Evolutionary conservation across 2,888 invertebrate genomes (phyloP).

Genomic region (Cancer borealis): DNA sequence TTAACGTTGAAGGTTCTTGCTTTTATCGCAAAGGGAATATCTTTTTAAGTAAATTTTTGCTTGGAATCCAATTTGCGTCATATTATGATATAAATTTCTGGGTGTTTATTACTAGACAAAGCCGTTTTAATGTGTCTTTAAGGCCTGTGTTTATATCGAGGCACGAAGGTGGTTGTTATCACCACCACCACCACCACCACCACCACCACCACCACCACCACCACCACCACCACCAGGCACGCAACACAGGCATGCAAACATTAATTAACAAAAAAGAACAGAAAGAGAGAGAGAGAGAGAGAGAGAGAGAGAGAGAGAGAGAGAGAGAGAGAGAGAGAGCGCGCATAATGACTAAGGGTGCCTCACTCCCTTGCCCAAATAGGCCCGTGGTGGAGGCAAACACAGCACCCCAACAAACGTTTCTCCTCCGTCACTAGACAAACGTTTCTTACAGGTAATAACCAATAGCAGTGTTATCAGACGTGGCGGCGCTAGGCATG

Average conservation of each 20-base stretch:
- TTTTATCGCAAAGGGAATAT: no score
- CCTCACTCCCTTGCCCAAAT: neutral
- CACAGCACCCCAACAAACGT: neutral
- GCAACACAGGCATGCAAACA: neutral
- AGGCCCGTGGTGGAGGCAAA: neutral
- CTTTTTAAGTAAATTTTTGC: no score
- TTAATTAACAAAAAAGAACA: neutral
- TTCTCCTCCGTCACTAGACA: neutral
- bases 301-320: constrained; percentile 52
- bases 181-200: no score
- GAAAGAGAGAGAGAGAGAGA: constrained; percentile 53
- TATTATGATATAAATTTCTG: no score
- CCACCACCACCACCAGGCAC: no score
- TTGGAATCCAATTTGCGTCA: no score
- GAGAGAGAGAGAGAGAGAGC: constrained; percentile 44
- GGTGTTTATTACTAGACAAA: no score
- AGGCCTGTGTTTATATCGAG: neutral
- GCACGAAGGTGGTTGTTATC: no score
- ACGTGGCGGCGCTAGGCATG: neutral
- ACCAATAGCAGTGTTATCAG: neutral
- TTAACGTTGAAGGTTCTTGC: no score
- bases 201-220: no score
- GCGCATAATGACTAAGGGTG: neutral
- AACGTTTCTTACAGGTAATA: neutral
- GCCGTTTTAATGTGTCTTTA: no score